Evolutionary conservation across 2,888 invertebrate species (phyloP), one percentile per base, ranked within the genome.

Genomic region (Exephanes ischioxanthus): DNA sequence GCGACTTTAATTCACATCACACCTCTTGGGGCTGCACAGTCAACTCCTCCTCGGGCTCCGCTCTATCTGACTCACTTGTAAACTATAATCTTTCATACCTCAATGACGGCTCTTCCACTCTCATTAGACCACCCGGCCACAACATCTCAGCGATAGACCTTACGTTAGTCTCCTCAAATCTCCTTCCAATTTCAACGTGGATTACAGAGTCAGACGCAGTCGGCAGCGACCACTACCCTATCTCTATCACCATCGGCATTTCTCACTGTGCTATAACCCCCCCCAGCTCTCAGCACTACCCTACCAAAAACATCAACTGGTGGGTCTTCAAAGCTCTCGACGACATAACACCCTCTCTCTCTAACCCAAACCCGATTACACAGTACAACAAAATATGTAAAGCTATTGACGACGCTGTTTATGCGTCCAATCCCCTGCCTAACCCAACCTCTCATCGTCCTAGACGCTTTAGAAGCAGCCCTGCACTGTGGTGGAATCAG

Each of bases 1-100:
- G 84, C 0, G 80, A 77, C 22, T 80, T 80, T 4, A 80, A 80
- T 53, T 11, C 67, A 3, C 71, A 84, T 26, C 80, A 80, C 16
- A 53, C 72, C 2, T 71, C 58, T 4, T 84, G 84, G 84, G 84
- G 71, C 0, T 79, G 79, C 11, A 14, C 26, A 11, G 6, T 4
- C 0, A 30, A 66, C 55, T 61, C 22, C 16, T 3, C 66, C 16
- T 63, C 6, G 2, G 77, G 71, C 9, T 22, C 37, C 11, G 37
- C 72, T 9, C 37, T 72, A 19, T 72, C 37, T 1, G 51, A 80
- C n/a, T 16, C 66, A n/a, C 53, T 71, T 0, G 2, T 66, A 6
- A 53, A 72, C 30, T 72, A 41, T 33, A 51, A 72, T 4, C 6
- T 51, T 0, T 22, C 53, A 16, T 22, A 30, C 14, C 79, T 79